Conservation (phyloP, 2,888 invertebrate genomes). For the Parochlus steinenii region DNA sequence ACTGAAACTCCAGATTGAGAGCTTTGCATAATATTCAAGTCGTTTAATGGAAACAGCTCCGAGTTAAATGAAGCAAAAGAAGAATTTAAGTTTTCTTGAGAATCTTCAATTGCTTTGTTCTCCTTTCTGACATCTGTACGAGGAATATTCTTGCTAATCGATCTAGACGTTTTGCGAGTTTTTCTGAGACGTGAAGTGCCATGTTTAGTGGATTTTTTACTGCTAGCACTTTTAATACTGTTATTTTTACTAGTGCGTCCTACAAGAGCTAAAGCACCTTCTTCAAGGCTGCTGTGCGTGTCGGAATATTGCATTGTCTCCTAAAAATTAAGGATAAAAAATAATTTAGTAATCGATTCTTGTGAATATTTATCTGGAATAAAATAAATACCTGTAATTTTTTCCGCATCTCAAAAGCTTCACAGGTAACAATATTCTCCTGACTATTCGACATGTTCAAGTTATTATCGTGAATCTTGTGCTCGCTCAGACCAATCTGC, state of each 20-base stretch:
- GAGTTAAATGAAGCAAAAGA: conserved; percentile 3
- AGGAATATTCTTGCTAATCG: conserved; percentile 1
- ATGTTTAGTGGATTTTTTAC: conserved; percentile 2
- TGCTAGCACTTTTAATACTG: conserved; percentile 5
- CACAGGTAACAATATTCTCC: not conserved
- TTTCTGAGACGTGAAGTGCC: conserved; percentile 1
- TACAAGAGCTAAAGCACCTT: not conserved
- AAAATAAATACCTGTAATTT: conserved; percentile 1
- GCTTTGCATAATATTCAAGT: conserved; percentile 21
- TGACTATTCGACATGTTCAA: not conserved
- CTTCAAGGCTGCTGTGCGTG: too few species aligned
- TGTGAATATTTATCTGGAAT: too few species aligned
- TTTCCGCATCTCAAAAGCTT: not conserved
- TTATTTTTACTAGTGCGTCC: not conserved
- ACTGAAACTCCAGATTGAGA: conserved; percentile 33
- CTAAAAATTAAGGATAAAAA: too few species aligned
- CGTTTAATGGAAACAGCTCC: not conserved
- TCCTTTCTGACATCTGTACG: not conserved
- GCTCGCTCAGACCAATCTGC: conserved; percentile 12
- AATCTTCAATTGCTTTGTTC: not conserved
- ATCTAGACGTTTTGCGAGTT: conserved; percentile 4
- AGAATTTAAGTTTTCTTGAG: not conserved
- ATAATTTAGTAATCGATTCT: too few species aligned
- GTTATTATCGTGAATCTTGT: conserved; percentile 6
- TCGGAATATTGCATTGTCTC: too few species aligned